These are phyloP conservation scores for Electrophaes corylata DNA, from an alignment of 2,888 invertebrate genomes.

Conservation along the genomic window DNA sequence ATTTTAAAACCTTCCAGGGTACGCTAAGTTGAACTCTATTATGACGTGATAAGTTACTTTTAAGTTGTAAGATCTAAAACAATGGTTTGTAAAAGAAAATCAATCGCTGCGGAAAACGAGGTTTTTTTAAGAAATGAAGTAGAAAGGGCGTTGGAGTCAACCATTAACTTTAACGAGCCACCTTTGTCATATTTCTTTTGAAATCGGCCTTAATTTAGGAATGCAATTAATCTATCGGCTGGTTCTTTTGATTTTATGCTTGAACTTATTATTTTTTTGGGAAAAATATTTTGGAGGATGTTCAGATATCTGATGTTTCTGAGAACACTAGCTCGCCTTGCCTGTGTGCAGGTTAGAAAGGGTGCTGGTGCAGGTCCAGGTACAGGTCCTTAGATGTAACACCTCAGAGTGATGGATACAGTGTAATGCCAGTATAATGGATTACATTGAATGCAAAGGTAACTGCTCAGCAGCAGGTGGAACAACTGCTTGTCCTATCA, in stretches of 20 bases:
- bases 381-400: no score
- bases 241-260: constrained; percentile 42
- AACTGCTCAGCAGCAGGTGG: no score
- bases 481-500: no score
- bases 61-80: constrained; percentile 40
- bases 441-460: no score
- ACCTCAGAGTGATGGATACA: no score
- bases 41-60: constrained; percentile 41
- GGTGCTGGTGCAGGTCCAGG: no score
- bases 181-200: constrained; percentile 80
- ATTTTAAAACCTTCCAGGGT: constrained; percentile 34
- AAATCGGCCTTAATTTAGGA: constrained; percentile 59
- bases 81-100: constrained; percentile 68
- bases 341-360: no score
- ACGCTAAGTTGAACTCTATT: constrained; percentile 23
- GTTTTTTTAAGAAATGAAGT: constrained; percentile 78
- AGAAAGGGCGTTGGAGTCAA: constrained; percentile 71
- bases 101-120: constrained; percentile 71
- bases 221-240: constrained; percentile 62
- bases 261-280: neutral
- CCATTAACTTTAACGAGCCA: constrained; percentile 76
- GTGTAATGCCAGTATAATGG: no score
- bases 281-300: neutral
- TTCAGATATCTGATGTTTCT: no score
- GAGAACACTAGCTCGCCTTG: no score